These are phyloP conservation scores for Scolanthus callimorphus DNA, from an alignment of 92 coral and sea anemone species.

Conservation along the genomic window DNA sequence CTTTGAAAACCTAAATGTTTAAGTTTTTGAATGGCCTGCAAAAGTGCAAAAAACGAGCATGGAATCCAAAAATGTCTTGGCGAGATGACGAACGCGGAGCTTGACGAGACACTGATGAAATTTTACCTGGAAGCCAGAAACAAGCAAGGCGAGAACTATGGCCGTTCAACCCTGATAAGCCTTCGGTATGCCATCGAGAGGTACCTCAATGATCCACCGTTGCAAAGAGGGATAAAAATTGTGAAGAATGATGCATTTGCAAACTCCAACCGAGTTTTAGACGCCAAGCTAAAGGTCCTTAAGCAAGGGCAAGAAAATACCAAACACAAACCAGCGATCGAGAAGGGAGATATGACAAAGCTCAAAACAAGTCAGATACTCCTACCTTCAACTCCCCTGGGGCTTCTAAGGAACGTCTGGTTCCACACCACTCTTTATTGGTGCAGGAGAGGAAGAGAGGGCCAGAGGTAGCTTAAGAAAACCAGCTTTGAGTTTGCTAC, in stretches of 20 bases:
- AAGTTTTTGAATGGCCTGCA: too few relatives aligned
- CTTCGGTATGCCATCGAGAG: conserved; percentile 49
- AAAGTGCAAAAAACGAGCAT: too few relatives aligned
- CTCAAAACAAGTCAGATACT: conserved; percentile 18
- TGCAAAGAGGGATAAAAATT: conserved; percentile 16
- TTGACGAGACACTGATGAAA: conserved; percentile 19
- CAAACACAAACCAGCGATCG: conserved; percentile 42
- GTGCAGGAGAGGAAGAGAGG: conserved; percentile 58
- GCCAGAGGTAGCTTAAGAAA: conserved; percentile 23
- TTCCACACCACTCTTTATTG: conserved; percentile 34
- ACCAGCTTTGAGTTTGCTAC: conserved; percentile 18
- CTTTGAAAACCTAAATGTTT: too few relatives aligned
- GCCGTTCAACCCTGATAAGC: conserved; percentile 31
- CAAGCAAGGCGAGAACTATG: conserved; percentile 45
- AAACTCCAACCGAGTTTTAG: conserved; percentile 39
- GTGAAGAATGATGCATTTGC: conserved; percentile 24
- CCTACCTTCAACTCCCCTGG: conserved; percentile 26
- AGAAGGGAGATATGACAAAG: conserved; percentile 26
- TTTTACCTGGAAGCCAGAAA: conserved; percentile 54
- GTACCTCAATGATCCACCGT: conserved; percentile 35
- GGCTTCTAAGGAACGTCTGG: conserved; percentile 44
- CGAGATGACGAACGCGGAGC: conserved; percentile 21
- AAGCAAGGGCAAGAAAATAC: conserved; percentile 33
- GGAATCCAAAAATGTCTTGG: conserved; percentile 15
- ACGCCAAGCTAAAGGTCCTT: conserved; percentile 47